Evolutionary conservation across 1,140 invertebrate genomes (phyloP).

Genomic region (Hylaeus anthracinus): DNA sequence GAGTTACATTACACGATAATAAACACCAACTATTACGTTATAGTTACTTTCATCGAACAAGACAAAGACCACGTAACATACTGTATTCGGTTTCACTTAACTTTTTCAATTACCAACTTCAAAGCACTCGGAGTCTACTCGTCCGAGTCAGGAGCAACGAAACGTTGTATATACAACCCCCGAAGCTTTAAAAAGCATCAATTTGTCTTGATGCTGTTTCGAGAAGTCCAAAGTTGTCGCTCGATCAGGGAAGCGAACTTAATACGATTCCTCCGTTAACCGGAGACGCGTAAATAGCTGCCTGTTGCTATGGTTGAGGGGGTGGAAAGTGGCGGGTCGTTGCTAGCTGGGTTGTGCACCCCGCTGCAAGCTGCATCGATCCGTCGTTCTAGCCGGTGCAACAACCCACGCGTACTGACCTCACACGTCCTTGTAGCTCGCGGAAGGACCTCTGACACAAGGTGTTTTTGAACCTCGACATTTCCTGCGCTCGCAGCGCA

Average conservation of each 20-base stretch:
- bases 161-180: too few relatives aligned
- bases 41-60: not conserved
- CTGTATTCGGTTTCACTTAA: too few relatives aligned
- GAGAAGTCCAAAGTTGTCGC: too few relatives aligned
- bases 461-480: constrained; percentile 28
- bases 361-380: constrained; percentile 75
- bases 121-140: too few relatives aligned
- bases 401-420: constrained; percentile 78
- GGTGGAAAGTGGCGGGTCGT: constrained; percentile 59
- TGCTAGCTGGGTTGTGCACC: constrained; percentile 68
- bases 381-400: constrained; percentile 71
- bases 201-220: too few relatives aligned
- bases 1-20: too few relatives aligned
- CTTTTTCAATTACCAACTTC: too few relatives aligned
- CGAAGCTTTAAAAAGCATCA: too few relatives aligned
- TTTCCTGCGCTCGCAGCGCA: not conserved
- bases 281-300: constrained; percentile 60
- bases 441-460: constrained; percentile 48
- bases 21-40: too few relatives aligned
- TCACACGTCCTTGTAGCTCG: constrained; percentile 62
- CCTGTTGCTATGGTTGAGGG: constrained; percentile 69
- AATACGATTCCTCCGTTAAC: constrained; percentile 22
- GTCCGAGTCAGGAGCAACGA: too few relatives aligned
- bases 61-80: too few relatives aligned
- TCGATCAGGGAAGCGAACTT: too few relatives aligned